phyloP scores from a whole-genome alignment of 2,888 invertebrate genomes.

The Phalera bucephala region DNA sequence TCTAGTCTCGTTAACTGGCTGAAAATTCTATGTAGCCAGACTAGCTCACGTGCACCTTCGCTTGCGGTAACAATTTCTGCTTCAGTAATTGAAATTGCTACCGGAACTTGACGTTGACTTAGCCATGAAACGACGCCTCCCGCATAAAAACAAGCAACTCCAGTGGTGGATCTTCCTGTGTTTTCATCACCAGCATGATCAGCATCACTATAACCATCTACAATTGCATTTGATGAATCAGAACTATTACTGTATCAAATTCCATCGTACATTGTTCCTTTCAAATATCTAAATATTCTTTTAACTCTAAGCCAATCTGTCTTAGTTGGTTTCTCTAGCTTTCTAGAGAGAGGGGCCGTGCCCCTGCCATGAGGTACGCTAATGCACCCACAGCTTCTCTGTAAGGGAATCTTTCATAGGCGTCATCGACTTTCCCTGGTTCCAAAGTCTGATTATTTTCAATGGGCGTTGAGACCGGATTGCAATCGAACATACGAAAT shows the following conservation, averaged over 20 bases:
- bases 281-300: neutral
- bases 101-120: neutral
- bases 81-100: neutral
- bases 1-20: neutral
- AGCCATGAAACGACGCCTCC: neutral
- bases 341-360: neutral
- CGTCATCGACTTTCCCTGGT: no score
- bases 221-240: neutral
- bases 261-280: neutral
- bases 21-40: neutral
- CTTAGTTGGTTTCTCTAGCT: neutral
- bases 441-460: neutral
- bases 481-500: neutral
- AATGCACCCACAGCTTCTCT: neutral
- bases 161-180: neutral
- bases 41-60: neutral
- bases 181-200: neutral
- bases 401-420: neutral
- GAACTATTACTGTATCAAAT: neutral
- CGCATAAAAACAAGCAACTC: neutral
- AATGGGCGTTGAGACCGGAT: neutral
- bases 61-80: neutral
- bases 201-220: neutral
- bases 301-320: neutral
- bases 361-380: neutral